These are phyloP conservation scores for Himalopsyche japonica DNA, from an alignment of 2,888 invertebrate genomes.

Conservation along the genomic window DNA sequence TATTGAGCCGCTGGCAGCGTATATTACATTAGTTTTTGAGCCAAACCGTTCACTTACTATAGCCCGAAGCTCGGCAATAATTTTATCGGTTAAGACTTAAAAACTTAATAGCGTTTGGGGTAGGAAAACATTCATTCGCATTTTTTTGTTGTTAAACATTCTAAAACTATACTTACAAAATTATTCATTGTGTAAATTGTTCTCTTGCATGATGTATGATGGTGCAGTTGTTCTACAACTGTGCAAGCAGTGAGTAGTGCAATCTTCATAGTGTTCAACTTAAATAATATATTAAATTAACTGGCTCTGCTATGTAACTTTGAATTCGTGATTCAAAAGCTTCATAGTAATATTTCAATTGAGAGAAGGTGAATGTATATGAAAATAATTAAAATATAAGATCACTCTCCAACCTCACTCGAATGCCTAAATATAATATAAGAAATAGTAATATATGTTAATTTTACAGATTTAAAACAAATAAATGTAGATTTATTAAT, in stretches of 20 bases:
- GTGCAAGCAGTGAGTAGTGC: not conserved
- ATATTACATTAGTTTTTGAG: constrained; percentile 20
- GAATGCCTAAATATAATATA: no score
- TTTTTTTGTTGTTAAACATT: constrained; percentile 19
- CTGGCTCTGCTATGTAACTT: no score
- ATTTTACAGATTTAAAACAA: no score
- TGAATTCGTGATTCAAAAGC: no score
- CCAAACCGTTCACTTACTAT: constrained; percentile 16
- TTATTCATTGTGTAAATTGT: constrained; percentile 17
- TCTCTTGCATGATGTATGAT: constrained; percentile 17
- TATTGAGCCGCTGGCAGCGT: constrained; percentile 1
- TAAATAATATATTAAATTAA: no score
- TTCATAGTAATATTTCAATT: no score
- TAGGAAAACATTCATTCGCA: constrained; percentile 22
- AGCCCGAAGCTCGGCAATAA: not conserved
- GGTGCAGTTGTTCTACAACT: not conserved
- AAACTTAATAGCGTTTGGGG: constrained; percentile 28
- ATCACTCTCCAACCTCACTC: no score
- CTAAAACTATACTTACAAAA: constrained; percentile 6
- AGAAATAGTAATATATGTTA: no score
- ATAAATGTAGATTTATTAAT: no score
- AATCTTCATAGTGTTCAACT: not conserved
- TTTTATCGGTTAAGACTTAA: constrained; percentile 28
- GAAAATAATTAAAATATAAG: no score
- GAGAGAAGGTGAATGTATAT: no score